These are phyloP conservation scores for Exocentrus adspersus DNA, from an alignment of 2,888 invertebrate species.

Conservation along the genomic window DNA sequence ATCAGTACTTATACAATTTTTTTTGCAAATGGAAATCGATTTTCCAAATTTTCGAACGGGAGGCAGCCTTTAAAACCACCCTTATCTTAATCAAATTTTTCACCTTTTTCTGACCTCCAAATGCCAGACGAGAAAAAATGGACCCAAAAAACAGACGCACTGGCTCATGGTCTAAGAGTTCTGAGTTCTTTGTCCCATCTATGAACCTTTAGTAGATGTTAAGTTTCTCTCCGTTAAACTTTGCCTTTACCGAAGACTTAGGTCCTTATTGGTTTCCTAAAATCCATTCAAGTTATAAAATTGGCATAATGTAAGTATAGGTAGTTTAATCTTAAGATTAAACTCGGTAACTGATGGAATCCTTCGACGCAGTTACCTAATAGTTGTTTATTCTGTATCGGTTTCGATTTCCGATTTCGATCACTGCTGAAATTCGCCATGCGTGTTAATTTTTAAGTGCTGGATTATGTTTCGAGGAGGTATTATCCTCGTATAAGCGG, in stretches of 20 bases:
- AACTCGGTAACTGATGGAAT: conserved; percentile 24
- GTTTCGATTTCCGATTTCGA: conserved; percentile 19
- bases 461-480: conserved; percentile 26
- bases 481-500: conserved; percentile 17
- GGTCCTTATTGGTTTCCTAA: conserved; percentile 33
- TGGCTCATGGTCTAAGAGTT: too few species aligned
- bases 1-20: too few species aligned
- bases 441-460: conserved; percentile 31
- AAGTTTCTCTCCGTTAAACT: conserved; percentile 18
- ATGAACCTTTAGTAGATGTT: too few species aligned
- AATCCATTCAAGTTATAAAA: conserved; percentile 37
- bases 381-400: conserved; percentile 17
- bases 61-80: too few species aligned
- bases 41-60: too few species aligned
- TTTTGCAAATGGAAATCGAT: too few species aligned
- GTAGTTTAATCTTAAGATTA: conserved; percentile 40
- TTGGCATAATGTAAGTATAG: conserved; percentile 33
- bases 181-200: too few species aligned
- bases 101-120: too few species aligned
- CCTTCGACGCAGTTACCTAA: conserved; percentile 23
- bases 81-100: too few species aligned
- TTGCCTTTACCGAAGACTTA: conserved; percentile 24
- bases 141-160: too few species aligned
- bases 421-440: conserved; percentile 27
- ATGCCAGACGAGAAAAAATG: too few species aligned